A percentile compares a stretch with the other conserved stretches of the same genome.
phyloP scores from a whole-genome alignment of 2,888 invertebrate genomes.

The Ecdyonurus torrentis region DNA sequence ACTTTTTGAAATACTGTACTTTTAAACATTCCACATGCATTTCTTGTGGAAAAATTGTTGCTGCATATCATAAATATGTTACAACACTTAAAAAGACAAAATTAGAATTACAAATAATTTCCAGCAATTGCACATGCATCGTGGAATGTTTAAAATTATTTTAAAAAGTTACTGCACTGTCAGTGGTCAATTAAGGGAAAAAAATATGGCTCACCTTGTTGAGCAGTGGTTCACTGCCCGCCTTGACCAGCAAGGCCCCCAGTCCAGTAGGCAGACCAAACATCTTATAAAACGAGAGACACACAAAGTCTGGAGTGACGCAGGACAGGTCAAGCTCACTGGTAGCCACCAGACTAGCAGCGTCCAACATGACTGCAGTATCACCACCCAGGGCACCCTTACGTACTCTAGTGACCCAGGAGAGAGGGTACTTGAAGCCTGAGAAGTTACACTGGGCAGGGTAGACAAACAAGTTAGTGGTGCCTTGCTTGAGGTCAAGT shows the following conservation, averaged over 20 bases:
- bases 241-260: conserved; percentile 70
- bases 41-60: too few species aligned
- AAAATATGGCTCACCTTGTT: too few species aligned
- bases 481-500: background rate
- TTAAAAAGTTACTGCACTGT: too few species aligned
- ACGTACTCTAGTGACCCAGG: conserved; percentile 42
- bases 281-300: conserved; percentile 91
- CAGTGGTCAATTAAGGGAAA: too few species aligned
- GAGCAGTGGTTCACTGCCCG: conserved; percentile 39
- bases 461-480: conserved; percentile 49
- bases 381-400: too few species aligned
- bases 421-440: conserved; percentile 73
- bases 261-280: conserved; percentile 93
- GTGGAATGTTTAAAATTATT: too few species aligned
- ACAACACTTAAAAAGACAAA: too few species aligned
- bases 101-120: too few species aligned
- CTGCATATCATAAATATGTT: too few species aligned
- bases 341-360: conserved; percentile 65
- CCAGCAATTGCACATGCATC: too few species aligned
- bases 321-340: conserved; percentile 54
- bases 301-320: conserved; percentile 72
- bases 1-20: too few species aligned
- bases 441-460: conserved; percentile 93
- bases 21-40: too few species aligned
- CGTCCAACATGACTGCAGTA: conserved; percentile 71